A percentile compares a stretch with the other conserved stretches of the same genome.
Conservation (phyloP, 2,888 invertebrate species). For the Halocaridina rubra region DNA sequence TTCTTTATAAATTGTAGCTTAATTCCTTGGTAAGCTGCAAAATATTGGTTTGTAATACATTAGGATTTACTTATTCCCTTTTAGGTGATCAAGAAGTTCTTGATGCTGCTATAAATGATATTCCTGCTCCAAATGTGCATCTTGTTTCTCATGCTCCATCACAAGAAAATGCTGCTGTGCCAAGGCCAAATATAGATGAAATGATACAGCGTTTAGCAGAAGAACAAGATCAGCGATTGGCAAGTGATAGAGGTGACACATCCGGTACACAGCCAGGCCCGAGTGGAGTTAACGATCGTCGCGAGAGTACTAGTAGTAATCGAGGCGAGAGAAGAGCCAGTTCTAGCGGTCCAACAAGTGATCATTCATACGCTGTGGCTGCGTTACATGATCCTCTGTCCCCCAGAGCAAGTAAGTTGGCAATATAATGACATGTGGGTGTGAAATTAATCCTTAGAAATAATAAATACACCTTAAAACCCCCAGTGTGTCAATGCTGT, state of each 20-base stretch:
- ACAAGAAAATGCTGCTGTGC: slow-evolving; percentile 65
- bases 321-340: slow-evolving; percentile 52
- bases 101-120: slow-evolving; percentile 67
- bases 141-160: not conserved
- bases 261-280: slow-evolving; percentile 21
- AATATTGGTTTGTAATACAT: too few species aligned
- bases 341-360: slow-evolving; percentile 31
- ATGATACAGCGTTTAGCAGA: slow-evolving; percentile 79
- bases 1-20: too few species aligned
- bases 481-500: too few species aligned
- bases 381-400: slow-evolving; percentile 47
- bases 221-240: slow-evolving; percentile 68
- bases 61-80: not conserved
- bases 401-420: slow-evolving; percentile 53
- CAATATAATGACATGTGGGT: too few species aligned
- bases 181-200: slow-evolving; percentile 76
- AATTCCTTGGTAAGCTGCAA: too few species aligned
- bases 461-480: too few species aligned
- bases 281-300: slow-evolving; percentile 20
- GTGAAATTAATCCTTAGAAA: too few species aligned
- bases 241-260: not conserved
- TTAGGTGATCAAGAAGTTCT: slow-evolving; percentile 77
- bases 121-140: not conserved
- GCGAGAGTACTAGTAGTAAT: slow-evolving; percentile 25
- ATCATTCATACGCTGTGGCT: slow-evolving; percentile 60